Base-by-base conservation (phyloP, 2,888 invertebrate species). In the Ophion obscuratus region DNA sequence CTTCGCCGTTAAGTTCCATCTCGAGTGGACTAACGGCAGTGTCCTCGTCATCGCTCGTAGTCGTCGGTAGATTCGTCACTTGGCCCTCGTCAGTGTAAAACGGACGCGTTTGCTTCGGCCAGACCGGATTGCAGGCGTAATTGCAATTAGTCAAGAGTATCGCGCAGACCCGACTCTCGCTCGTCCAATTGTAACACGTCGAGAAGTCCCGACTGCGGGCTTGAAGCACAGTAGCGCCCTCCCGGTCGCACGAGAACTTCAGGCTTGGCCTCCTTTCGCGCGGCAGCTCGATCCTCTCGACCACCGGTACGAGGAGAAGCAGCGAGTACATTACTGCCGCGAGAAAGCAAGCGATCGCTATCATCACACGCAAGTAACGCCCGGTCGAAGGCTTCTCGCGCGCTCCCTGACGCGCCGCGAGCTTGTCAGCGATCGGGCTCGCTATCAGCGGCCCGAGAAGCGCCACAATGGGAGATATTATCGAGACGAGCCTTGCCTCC, bases 391-490 rank as follows among this genome's bases (percentile, higher is more conserved):
- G 94, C 78, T 95, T 94, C 5, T 94, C 94, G 66, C 92, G 91
- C n/a, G 94, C 93, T 17, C 95, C 95, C 59, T 95, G 95, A 71
- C 90, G 90, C 2, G 91, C 93, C 5, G 96, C 96, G 90, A 95
- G 95, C 94, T 96, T 96, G 94, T 98, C 98, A 73, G 98, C 97
- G 85, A 98, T 94, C 6, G 97, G 97, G 68, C 97, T 98, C 9
- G 96, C 96, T 53, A 98, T 93, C 2, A 97, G 95, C 0, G 98
- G 97, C 0, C 98, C 97, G 68, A 98, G 93, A 81, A 97, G 95
- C 3, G 98, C 97, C 24, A 97, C 95, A 89, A 97, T 96, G 6
- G 98, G 97, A 36, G 97, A 96, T 78, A 97, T 95, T 66, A 97
- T 96, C 80, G 97, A 97, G 90, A 98, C 96, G 81, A 97, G 95